Conservation (phyloP, 1,140 invertebrate species). For the Lithobius niger region DNA sequence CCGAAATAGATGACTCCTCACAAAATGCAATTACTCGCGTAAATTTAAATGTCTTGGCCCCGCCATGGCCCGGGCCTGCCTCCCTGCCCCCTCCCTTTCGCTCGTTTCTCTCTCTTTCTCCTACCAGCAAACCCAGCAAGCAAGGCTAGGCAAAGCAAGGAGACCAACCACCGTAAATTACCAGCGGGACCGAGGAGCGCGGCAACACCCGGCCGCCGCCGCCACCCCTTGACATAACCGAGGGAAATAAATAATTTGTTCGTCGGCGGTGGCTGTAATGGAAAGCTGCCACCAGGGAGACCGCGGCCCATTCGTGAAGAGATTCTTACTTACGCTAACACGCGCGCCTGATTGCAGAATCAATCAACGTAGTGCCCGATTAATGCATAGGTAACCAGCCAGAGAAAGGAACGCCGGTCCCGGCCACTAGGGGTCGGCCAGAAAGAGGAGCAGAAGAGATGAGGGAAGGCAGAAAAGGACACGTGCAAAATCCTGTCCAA, state of each 20-base stretch:
- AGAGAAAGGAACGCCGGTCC: too few species aligned
- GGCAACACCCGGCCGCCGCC: background rate
- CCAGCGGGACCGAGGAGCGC: background rate
- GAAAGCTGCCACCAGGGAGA: background rate
- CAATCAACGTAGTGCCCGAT: conserved; percentile 3
- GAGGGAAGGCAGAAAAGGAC: too few species aligned
- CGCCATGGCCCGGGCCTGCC: background rate
- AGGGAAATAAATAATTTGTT: conserved; percentile 8
- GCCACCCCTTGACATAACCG: background rate
- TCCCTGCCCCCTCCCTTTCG: background rate
- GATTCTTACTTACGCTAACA: conserved; percentile 10
- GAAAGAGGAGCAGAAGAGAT: too few species aligned
- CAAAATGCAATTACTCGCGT: conserved; percentile 4
- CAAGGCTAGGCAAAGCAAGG: background rate
- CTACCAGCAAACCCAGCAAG: background rate
- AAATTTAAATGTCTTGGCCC: conserved; percentile 1
- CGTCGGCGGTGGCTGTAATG: background rate
- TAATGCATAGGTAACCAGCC: background rate
- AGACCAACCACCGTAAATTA: background rate
- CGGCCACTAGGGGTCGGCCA: too few species aligned
- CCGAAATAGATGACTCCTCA: conserved; percentile 4
- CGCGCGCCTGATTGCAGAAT: conserved; percentile 8
- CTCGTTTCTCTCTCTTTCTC: background rate
- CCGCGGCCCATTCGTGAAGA: background rate
- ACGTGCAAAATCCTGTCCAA: too few species aligned